Evolutionary conservation across 2,113 vertebrate genomes (phyloP).

Genomic region (Mobula hypostoma): DNA sequence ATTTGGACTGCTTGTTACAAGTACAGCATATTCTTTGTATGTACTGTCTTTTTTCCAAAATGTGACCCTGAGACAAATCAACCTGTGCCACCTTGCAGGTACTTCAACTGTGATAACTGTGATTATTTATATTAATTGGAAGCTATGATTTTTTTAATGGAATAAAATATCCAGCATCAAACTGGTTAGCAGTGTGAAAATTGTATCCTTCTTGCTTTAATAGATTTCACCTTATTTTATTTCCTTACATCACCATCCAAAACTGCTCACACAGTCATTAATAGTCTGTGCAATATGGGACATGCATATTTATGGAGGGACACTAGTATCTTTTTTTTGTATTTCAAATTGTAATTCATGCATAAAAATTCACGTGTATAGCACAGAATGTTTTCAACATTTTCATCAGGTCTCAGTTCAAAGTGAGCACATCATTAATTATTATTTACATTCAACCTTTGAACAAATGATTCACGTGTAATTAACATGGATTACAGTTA

Average conservation of each 20-base stretch:
- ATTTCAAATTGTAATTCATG: no score
- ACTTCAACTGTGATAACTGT: constrained; percentile 6
- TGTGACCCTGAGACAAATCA: constrained; percentile 73
- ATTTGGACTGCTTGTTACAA: constrained; percentile 95
- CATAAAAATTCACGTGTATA: no score
- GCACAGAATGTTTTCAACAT: no score
- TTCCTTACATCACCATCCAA: not conserved
- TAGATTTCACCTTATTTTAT: not conserved
- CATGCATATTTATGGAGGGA: no score
- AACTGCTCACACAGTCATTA: not conserved
- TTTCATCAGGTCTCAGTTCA: no score
- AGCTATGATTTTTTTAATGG: not conserved
- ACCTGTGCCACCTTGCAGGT: constrained; percentile 88
- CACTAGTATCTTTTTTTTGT: no score
- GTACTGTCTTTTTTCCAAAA: constrained; percentile 88
- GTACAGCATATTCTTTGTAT: constrained; percentile 96
- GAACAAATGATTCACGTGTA: no score
- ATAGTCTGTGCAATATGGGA: not conserved
- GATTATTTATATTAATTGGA: no score
- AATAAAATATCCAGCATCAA: not conserved
- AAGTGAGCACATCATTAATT: no score
- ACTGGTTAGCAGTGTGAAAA: not conserved
- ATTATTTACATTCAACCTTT: no score
- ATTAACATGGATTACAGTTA: no score
- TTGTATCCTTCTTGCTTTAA: not conserved